Percentiles rank a stretch among this genome's conserved stretches.
Evolutionary conservation across 30 jellyfish, hydroid and myxozoan species (phyloP).

Genomic region (Cassiopea xamachana): DNA sequence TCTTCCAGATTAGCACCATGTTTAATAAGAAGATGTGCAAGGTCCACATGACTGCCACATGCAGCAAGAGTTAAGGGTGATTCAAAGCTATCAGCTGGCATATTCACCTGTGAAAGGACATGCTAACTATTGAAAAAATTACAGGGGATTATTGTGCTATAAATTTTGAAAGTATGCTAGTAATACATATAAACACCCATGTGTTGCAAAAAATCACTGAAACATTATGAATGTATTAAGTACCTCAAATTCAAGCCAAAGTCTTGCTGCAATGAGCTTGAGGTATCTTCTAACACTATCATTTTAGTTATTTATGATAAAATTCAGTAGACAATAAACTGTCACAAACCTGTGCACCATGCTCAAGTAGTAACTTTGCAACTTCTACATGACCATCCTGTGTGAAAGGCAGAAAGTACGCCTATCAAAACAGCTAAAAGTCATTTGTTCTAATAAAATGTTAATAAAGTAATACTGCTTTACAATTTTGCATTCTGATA

Average conservation of each 20-base stretch:
- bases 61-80: conserved; percentile 99
- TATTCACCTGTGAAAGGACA: conserved; percentile 74
- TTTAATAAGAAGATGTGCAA: conserved; percentile 90
- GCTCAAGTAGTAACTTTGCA: conserved; percentile 90
- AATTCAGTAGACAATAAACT: background rate
- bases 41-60: conserved; percentile 98
- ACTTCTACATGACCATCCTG: conserved; percentile 99
- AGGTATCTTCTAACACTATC: no score
- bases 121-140: background rate
- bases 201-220: no score
- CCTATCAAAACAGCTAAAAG: background rate
- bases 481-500: background rate
- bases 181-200: no score
- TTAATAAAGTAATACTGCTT: background rate
- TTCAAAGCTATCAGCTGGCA: conserved; percentile 99
- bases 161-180: no score
- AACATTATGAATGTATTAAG: no score
- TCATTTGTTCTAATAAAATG: background rate
- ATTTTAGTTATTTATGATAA: no score
- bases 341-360: conserved; percentile 94
- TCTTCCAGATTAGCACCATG: conserved; percentile 98
- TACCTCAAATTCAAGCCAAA: no score
- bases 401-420: background rate
- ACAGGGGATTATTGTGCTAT: no score
- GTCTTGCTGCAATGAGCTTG: no score